Evolutionary conservation across 2,797 vertebrate species (phyloP), one percentile per base, ranked within the genome.

Genomic region (Chloroceryle amazona): DNA sequence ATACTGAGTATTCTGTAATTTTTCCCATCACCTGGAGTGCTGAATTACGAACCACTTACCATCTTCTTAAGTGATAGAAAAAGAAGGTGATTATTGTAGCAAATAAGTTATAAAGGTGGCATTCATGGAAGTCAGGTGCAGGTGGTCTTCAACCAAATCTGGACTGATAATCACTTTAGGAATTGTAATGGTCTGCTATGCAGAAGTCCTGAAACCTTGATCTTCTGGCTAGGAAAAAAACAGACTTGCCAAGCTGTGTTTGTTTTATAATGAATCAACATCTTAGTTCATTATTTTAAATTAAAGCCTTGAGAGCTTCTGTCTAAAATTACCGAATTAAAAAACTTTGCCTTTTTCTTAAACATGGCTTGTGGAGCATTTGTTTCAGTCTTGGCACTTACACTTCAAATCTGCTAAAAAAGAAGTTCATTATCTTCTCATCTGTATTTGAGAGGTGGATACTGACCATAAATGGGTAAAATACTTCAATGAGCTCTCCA

Each of bases 401-500:
- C 13, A 62, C 46, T 81, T 92, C 81, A 79, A 81, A 62, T 89
- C 41, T 74, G 22, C 49, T 75, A 6, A 42, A 93, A 55, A 51
- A 14, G 16, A 73, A 72, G 37, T 72, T 85, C 21, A 6, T 16
- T 46, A 2, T 71, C 60, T 91, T 89, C 42, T 66, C 51, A 72
- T 94, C 58, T 90, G 11, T 78, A 5, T 81, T 87, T 79, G 52
- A 89, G 78, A 70, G 85, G 33, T 61, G 28, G 19, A 66, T 76
- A 62, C 29, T 89, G 74, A 67, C 96, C 89, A 78, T 96, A 96
- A 94, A 94, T 94, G 90, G 96, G 10, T 35, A 95, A 96, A 95
- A 89, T 90, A 33, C 83, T 94, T 89, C 51, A 89, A 4, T 93
- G 35, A 95, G 18, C 57, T 82, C 44, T 93, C 19, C 22, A 81